Evolutionary conservation across 2,888 invertebrate species (phyloP).

Genomic region (Athalia cordata): DNA sequence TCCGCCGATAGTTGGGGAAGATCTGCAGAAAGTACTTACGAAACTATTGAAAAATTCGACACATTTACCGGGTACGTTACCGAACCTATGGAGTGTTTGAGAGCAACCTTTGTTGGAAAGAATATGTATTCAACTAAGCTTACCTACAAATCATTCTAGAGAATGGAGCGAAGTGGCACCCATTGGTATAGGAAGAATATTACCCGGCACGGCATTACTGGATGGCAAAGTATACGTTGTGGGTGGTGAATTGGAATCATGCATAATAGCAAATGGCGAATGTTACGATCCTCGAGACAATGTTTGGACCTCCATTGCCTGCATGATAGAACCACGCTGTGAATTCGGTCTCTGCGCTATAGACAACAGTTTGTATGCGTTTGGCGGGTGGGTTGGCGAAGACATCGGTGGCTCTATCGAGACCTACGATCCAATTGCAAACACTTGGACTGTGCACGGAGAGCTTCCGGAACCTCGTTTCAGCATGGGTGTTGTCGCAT

Average conservation of each 20-base stretch:
- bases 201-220: conserved; percentile 90
- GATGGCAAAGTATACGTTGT: conserved; percentile 92
- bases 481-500: conserved; percentile 93
- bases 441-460: conserved; percentile 86
- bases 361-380: conserved; percentile 88
- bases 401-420: conserved; percentile 94
- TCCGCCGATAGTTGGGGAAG: conserved; percentile 81
- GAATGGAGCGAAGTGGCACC: conserved; percentile 89
- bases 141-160: conserved; percentile 71
- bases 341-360: conserved; percentile 92
- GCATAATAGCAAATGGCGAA: conserved; percentile 92
- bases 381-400: conserved; percentile 95
- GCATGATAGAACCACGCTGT: conserved; percentile 89
- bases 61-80: conserved; percentile 79
- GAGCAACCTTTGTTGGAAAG: conserved; percentile 3
- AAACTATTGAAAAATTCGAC: conserved; percentile 89
- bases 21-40: conserved; percentile 88
- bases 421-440: conserved; percentile 86
- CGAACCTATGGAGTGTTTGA: neutral
- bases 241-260: conserved; percentile 93
- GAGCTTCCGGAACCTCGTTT: conserved; percentile 90
- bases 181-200: conserved; percentile 89
- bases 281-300: conserved; percentile 85
- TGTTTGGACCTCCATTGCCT: conserved; percentile 73
- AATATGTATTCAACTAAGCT: neutral